Conservation (phyloP, 1,140 invertebrate species). For the Papilio polyxenes region DNA sequence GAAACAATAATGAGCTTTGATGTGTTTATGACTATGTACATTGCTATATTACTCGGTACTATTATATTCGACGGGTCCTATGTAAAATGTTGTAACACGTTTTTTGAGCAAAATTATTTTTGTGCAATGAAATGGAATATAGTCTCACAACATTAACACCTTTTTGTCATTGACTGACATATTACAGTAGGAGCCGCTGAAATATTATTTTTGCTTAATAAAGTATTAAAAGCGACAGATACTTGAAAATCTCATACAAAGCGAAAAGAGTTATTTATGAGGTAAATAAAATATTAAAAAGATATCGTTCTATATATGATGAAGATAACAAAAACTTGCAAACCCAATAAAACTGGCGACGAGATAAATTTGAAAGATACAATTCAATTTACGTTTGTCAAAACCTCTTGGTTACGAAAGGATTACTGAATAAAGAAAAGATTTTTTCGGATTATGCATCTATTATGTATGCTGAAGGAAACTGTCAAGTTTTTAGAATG, state of each 20-base stretch:
- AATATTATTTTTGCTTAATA: background rate
- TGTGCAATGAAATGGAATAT: too few relatives aligned
- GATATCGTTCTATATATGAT: background rate
- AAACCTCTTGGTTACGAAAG: slow-evolving; percentile 55
- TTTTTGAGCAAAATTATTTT: background rate
- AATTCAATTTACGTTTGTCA: slow-evolving; percentile 53
- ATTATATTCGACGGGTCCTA: background rate
- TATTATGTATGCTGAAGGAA: slow-evolving; percentile 45
- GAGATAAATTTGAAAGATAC: slow-evolving; percentile 35
- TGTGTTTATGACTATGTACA: background rate
- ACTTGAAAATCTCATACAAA: background rate
- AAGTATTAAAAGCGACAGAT: background rate
- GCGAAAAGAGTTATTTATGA: background rate
- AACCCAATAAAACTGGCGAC: slow-evolving; percentile 22
- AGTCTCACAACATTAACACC: too few relatives aligned
- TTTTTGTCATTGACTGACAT: too few relatives aligned
- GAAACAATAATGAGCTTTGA: background rate
- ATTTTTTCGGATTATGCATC: slow-evolving; percentile 41
- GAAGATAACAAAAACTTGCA: background rate
- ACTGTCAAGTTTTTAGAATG: background rate
- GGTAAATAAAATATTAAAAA: background rate
- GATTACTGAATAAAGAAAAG: slow-evolving; percentile 53
- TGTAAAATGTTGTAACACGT: background rate
- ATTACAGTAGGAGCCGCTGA: too few relatives aligned
- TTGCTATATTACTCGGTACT: background rate